Conservation (phyloP, 2,888 invertebrate species). For the Belgica antarctica region DNA sequence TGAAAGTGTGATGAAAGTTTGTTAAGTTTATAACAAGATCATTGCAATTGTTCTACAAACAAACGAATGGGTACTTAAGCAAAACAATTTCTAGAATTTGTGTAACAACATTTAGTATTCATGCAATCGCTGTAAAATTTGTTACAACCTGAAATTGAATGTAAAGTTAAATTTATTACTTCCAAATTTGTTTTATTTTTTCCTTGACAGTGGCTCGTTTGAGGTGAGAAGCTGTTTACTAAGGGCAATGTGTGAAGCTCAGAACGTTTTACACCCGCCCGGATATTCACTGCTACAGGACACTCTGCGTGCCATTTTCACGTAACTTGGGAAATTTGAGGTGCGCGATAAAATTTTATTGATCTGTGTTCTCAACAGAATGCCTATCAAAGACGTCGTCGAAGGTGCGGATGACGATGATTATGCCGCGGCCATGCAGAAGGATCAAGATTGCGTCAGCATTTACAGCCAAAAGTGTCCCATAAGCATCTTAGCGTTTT, state of each 20-base stretch:
- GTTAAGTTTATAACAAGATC: no score
- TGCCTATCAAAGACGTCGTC: constrained; percentile 50
- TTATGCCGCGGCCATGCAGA: constrained; percentile 48
- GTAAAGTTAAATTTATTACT: constrained; percentile 6
- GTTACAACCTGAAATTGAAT: constrained; percentile 21
- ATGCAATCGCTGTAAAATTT: no score
- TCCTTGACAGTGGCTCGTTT: constrained; percentile 16
- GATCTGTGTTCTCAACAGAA: constrained; percentile 9
- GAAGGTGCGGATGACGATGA: constrained; percentile 52
- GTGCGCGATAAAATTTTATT: not conserved
- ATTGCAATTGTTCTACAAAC: no score
- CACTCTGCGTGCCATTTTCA: constrained; percentile 63
- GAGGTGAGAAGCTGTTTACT: constrained; percentile 57
- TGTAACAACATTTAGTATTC: no score
- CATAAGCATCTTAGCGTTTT: constrained; percentile 49
- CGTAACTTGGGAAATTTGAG: constrained; percentile 55
- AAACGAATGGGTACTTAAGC: no score
- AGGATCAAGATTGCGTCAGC: constrained; percentile 48
- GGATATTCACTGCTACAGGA: constrained; percentile 67
- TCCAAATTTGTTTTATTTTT: not conserved
- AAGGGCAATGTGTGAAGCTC: constrained; percentile 68
- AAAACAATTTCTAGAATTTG: no score
- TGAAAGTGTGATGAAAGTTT: no score
- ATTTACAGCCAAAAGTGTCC: constrained; percentile 48
- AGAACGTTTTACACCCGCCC: constrained; percentile 58